Evolutionary conservation across 2,888 invertebrate species (phyloP).

Genomic region (Uloborus plumipes): DNA sequence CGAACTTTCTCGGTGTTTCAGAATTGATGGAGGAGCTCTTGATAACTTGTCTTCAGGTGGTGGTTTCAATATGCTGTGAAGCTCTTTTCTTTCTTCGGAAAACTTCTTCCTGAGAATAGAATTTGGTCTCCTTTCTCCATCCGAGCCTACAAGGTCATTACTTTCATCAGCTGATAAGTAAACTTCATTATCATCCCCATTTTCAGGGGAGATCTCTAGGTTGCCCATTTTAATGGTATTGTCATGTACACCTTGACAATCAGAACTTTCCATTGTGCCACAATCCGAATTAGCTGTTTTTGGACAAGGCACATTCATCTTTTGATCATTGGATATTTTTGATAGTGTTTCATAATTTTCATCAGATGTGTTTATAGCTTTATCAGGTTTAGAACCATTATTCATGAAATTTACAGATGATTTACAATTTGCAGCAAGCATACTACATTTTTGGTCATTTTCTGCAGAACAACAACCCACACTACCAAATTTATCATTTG

Average conservation of each 20-base stretch:
- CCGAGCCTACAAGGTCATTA: constrained; percentile 25
- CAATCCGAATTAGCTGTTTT: too few relatives aligned
- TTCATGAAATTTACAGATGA: background rate
- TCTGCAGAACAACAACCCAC: background rate
- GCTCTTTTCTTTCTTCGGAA: constrained; percentile 43
- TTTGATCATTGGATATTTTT: too few relatives aligned
- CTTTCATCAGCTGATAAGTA: constrained; percentile 45
- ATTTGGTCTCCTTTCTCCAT: constrained; percentile 28
- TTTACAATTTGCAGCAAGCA: too few relatives aligned
- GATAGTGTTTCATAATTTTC: too few relatives aligned
- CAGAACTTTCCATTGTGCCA: too few relatives aligned
- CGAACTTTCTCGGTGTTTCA: constrained; percentile 82
- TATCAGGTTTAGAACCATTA: background rate
- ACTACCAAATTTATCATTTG: background rate
- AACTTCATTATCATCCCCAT: constrained; percentile 15
- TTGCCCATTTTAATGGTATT: constrained; percentile 17
- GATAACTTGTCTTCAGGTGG: constrained; percentile 70
- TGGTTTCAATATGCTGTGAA: constrained; percentile 54
- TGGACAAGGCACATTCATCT: too few relatives aligned
- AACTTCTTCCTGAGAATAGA: constrained; percentile 49
- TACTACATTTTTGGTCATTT: background rate
- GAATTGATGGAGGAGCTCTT: constrained; percentile 71
- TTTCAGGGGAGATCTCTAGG: constrained; percentile 23
- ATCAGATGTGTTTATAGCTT: too few relatives aligned
- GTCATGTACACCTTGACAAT: constrained; percentile 7